Evolutionary conservation across 2,888 invertebrate genomes (phyloP), one percentile per base, ranked within the genome.

Genomic region (Eristalis tenax): DNA sequence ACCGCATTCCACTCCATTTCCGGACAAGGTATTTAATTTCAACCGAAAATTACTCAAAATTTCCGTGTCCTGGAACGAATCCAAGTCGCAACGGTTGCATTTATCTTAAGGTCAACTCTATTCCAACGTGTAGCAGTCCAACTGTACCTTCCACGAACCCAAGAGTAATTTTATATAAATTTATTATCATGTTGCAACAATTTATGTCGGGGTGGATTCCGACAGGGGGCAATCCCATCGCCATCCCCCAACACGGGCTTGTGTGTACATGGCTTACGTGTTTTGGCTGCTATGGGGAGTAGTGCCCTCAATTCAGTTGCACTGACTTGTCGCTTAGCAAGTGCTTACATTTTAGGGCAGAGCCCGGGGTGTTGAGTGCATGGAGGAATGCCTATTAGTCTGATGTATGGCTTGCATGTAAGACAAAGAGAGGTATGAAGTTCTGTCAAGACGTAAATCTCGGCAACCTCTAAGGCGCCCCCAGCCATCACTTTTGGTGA

Each of bases 121-220:
- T n/a, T 35, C 38, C 56, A 56, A 23, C 32, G 13, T 32, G n/a
- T 11, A 2, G 6, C 32, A 66, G 64, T 73, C 63, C 81, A 76
- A 43, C 68, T 73, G 74, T 75, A 70, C 76, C 64, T 56, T 32
- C 69, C 81, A 78, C 65, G 65, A 78, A 56, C 78, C 70, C 65
- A 40, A 59, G 65, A 78, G 86, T 78, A 82, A 86, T 82, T 82
- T 82, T 70, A 40, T 78, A 78, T 82, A 78, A 79, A 87, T 83
- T 87, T 83, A 83, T 83, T 75, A 78, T 71, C 66, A 83, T 83
- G 74, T 75, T 79, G 78, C 75, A 75, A 74, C 61, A 71, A 86
- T 86, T 78, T 86, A 79, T 83, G 66, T 79, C 61, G 32, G 40
- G 50, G 50, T 18, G 50, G 57, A 87, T 75, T 83, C 57, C 75